Conservation (phyloP, 2,797 vertebrate species). For the Dallia pectoralis region DNA sequence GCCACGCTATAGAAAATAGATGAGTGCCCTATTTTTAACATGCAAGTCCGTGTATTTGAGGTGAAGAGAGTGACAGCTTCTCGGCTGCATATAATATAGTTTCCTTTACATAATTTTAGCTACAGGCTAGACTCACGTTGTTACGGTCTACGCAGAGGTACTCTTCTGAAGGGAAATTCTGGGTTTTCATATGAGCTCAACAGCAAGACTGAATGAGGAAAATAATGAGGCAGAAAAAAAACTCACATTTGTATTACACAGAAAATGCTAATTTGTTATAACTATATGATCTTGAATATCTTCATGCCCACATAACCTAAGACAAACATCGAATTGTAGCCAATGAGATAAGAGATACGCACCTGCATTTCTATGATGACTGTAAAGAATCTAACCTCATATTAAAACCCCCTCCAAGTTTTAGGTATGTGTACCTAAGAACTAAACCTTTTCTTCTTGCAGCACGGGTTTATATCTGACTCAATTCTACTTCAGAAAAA, state of each 20-base stretch:
- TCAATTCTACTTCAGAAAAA: no score
- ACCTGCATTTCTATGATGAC: not conserved
- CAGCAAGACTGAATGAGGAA: not conserved
- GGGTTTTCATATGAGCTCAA: not conserved
- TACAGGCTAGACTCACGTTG: constrained; percentile 25
- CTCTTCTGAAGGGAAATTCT: not conserved
- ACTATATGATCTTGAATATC: no score
- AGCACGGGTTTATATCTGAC: no score
- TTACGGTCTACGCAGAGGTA: not conserved
- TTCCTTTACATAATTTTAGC: constrained; percentile 24
- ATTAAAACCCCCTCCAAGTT: not conserved
- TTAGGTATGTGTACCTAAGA: no score
- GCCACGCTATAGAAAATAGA: constrained; percentile 33
- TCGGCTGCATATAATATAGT: constrained; percentile 18
- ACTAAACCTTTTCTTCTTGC: no score
- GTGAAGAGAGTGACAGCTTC: constrained; percentile 27
- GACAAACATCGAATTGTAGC: not conserved
- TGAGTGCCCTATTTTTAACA: constrained; percentile 58
- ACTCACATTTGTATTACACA: not conserved
- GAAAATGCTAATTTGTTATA: not conserved
- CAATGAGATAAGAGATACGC: not conserved
- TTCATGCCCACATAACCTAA: not conserved
- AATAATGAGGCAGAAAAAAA: not conserved
- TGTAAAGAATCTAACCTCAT: not conserved
- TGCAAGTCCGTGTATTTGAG: constrained; percentile 20